Conservation (phyloP, 2,797 vertebrate genomes). For the Melanogrammus aeglefinus region DNA sequence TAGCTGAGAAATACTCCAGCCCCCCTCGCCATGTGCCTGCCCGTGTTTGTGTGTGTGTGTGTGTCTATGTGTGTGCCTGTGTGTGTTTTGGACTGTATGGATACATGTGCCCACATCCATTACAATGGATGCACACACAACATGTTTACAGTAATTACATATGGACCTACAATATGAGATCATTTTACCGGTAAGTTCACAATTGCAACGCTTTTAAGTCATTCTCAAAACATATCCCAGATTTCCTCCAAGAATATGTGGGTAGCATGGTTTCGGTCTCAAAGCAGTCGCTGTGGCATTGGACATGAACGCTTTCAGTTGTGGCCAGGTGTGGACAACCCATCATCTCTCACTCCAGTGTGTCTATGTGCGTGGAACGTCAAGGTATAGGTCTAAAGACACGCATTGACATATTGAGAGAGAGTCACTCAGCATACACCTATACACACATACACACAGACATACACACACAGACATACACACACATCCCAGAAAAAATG, state of each 20-base stretch:
- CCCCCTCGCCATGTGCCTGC: slow-evolving; percentile 26
- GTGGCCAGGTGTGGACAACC: background rate
- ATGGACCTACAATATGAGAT: background rate
- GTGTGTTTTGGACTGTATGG: background rate
- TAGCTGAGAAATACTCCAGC: slow-evolving; percentile 65
- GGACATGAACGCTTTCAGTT: no score
- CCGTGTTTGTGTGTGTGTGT: slow-evolving; percentile 26
- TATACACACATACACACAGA: background rate
- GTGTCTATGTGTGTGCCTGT: background rate
- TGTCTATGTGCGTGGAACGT: no score
- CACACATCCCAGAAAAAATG: background rate
- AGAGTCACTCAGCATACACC: background rate
- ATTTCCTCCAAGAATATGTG: background rate
- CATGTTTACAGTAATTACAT: background rate
- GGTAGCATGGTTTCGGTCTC: background rate
- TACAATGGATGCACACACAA: background rate
- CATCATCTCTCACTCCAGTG: no score
- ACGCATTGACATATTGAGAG: no score
- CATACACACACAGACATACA: background rate
- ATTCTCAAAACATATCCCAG: background rate
- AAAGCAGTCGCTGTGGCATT: background rate
- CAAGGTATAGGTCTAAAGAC: no score
- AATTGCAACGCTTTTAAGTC: background rate
- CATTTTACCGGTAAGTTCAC: background rate
- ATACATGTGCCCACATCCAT: background rate